phyloP scores from a whole-genome alignment of 2,113 vertebrate genomes.

The Channa maculata region DNA sequence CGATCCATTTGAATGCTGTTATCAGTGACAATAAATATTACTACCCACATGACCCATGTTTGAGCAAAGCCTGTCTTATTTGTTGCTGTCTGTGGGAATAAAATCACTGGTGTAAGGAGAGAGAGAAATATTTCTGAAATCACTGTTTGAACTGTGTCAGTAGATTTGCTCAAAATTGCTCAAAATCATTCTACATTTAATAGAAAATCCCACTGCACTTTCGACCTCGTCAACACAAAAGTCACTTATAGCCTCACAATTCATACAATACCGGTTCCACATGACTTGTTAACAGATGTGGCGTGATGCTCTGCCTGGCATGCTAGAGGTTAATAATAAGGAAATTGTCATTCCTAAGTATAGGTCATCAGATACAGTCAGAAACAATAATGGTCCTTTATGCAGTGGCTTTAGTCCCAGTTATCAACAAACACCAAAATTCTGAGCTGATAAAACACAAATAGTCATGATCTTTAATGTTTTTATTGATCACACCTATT shows the following conservation, averaged over 20 bases:
- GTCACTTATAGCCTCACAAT: not conserved
- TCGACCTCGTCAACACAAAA: constrained; percentile 10
- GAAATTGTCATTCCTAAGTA: constrained; percentile 28
- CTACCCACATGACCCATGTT: not conserved
- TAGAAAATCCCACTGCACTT: not conserved
- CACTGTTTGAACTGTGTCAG: not conserved
- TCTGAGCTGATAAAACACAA: too few species aligned
- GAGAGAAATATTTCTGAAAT: not conserved
- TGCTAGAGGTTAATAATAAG: constrained; percentile 18
- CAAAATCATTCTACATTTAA: not conserved
- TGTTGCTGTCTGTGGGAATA: not conserved
- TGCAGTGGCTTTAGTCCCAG: too few species aligned
- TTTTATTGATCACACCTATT: too few species aligned
- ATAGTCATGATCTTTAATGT: too few species aligned
- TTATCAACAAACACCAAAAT: too few species aligned
- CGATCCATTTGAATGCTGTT: not conserved
- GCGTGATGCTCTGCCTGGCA: constrained; percentile 6
- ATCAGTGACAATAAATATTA: not conserved
- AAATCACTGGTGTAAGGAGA: not conserved
- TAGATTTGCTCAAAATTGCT: not conserved
- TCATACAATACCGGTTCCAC: not conserved
- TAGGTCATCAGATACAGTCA: too few species aligned
- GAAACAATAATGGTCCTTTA: too few species aligned
- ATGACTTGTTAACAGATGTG: constrained; percentile 15
- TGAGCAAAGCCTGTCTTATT: not conserved